These are phyloP conservation scores for Metridium senile DNA, from an alignment of 92 coral and sea anemone species.

Conservation along the genomic window DNA sequence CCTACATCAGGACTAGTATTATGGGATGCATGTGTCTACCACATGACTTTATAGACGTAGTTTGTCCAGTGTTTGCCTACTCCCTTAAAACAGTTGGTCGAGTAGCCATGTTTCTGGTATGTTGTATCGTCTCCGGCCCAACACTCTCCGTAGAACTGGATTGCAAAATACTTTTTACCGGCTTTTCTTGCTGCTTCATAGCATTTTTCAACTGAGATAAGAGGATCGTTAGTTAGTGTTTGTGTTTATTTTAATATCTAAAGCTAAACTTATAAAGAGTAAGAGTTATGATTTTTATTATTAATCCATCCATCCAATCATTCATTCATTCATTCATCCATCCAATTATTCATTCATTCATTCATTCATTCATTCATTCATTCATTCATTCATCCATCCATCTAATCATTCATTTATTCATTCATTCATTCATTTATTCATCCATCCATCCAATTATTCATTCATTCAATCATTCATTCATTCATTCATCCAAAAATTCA, in stretches of 20 bases:
- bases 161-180: slow-evolving; percentile 63
- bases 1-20: neutral
- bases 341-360: neutral
- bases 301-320: no score
- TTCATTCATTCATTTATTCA: neutral
- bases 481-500: neutral
- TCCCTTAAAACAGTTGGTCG: slow-evolving; percentile 63
- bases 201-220: slow-evolving; percentile 50
- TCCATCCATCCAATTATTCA: neutral
- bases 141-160: slow-evolving; percentile 94
- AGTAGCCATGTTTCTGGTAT: slow-evolving; percentile 57
- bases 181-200: slow-evolving; percentile 57
- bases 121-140: slow-evolving; percentile 71
- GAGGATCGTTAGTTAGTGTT: neutral
- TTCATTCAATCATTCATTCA: neutral
- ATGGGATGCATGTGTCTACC: slow-evolving; percentile 25
- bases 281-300: no score
- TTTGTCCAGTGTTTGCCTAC: slow-evolving; percentile 63
- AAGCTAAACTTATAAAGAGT: no score
- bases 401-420: neutral
- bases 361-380: neutral
- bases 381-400: neutral
- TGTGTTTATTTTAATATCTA: no score
- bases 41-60: slow-evolving; percentile 72
- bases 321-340: no score